These are phyloP conservation scores for Choristoneura rosaceana DNA, from an alignment of 2,888 invertebrate species.

Conservation along the genomic window DNA sequence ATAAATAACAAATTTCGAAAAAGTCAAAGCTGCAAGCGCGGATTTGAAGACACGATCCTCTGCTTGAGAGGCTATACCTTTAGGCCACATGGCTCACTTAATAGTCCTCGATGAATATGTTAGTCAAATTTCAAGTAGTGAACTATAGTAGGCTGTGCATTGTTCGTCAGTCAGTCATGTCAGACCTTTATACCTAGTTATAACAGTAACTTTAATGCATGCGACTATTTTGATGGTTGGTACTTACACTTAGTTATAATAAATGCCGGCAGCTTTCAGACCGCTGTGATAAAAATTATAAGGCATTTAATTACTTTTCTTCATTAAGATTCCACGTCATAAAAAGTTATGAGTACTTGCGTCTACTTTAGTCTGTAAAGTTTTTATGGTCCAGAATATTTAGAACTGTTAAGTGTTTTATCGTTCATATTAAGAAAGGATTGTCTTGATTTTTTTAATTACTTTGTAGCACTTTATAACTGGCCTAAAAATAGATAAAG, in stretches of 20 bases:
- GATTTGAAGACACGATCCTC: no score
- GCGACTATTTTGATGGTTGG: neutral
- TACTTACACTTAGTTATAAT: neutral
- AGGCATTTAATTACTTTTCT: slow-evolving; percentile 3
- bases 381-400: slow-evolving; percentile 7
- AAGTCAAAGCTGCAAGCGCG: no score
- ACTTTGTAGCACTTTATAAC: neutral
- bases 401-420: slow-evolving; percentile 43
- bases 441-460: neutral
- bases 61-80: no score
- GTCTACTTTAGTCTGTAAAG: slow-evolving; percentile 12
- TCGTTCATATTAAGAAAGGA: no score
- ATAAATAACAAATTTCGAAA: no score
- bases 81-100: no score
- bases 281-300: slow-evolving; percentile 1
- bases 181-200: no score
- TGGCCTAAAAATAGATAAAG: neutral
- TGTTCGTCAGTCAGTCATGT: no score
- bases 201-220: neutral
- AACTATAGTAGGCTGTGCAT: no score
- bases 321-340: slow-evolving; percentile 9
- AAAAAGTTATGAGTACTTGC: slow-evolving; percentile 5
- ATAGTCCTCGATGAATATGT: no score
- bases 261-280: neutral
- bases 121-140: no score